Conservation (phyloP, 23 tunicate species). For the Halocynthia aurantium region DNA sequence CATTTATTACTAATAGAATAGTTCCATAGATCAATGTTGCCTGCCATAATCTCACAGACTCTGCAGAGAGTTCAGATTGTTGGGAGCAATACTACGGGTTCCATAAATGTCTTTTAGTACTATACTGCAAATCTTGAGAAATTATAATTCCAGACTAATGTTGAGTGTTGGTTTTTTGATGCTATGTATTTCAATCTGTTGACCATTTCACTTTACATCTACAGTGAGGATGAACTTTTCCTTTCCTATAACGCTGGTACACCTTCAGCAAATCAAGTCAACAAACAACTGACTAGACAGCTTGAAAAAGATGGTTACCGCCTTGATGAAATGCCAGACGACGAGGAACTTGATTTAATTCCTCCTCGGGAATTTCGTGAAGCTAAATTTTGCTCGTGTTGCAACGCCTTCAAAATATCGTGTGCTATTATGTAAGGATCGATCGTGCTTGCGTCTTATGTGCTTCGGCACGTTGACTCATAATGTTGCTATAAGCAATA, state of each 20-base stretch:
- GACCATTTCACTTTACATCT: neutral
- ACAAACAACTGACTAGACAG: slow-evolving; percentile 68
- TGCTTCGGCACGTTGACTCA: neutral
- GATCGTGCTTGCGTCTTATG: neutral
- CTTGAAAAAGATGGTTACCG: slow-evolving; percentile 84
- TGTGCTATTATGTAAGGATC: slow-evolving; percentile 18
- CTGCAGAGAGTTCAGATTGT: too few relatives aligned
- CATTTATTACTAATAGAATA: too few relatives aligned
- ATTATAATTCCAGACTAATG: too few relatives aligned
- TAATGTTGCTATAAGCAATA: too few relatives aligned
- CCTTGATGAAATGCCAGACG: slow-evolving; percentile 83
- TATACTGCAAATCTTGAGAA: too few relatives aligned
- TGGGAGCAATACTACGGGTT: too few relatives aligned
- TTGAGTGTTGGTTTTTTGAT: neutral
- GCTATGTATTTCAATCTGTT: neutral
- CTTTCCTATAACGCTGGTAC: slow-evolving; percentile 33
- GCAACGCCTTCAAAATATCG: slow-evolving; percentile 52
- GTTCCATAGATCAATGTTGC: too few relatives aligned
- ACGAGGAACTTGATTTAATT: slow-evolving; percentile 82
- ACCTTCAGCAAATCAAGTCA: slow-evolving; percentile 53
- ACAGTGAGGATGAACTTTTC: slow-evolving; percentile 79
- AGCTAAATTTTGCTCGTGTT: slow-evolving; percentile 59
- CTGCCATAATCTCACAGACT: too few relatives aligned
- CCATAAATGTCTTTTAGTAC: too few relatives aligned
- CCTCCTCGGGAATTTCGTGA: slow-evolving; percentile 82